These are phyloP conservation scores for Oscarella lobularis DNA, from an alignment of 37 sponge, comb jelly and placozoan genomes.

Conservation along the genomic window DNA sequence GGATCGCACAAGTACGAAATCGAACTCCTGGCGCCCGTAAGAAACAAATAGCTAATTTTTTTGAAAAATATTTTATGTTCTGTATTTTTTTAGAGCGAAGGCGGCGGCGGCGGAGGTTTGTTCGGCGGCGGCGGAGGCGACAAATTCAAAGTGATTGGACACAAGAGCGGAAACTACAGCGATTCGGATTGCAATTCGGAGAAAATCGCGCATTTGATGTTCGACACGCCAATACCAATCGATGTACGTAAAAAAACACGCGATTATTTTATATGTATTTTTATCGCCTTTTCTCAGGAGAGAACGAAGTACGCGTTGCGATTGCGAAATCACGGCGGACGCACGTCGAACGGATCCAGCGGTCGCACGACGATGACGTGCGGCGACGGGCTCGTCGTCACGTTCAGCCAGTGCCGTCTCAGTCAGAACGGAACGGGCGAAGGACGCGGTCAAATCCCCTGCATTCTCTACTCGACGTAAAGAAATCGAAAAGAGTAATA, in stretches of 20 bases:
- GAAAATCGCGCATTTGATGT: neutral
- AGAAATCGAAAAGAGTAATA: neutral
- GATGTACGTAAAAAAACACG: neutral
- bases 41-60: too few species aligned
- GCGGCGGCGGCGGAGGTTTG: conserved; percentile 5
- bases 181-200: conserved; percentile 1
- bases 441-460: neutral
- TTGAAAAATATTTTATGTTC: neutral
- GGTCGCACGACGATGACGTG: neutral
- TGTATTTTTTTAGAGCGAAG: neutral
- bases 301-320: neutral
- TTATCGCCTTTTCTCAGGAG: neutral
- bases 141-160: neutral
- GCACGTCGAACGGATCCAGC: neutral
- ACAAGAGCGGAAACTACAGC: conserved; percentile 10
- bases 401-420: neutral
- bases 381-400: neutral
- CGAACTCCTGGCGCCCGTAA: neutral
- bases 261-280: neutral
- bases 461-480: neutral
- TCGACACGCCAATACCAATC: neutral
- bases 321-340: neutral
- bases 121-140: neutral
- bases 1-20: neutral
- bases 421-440: neutral